phyloP scores from a whole-genome alignment of 2,113 vertebrate species.

The Tenebrosternarchus preto region DNA sequence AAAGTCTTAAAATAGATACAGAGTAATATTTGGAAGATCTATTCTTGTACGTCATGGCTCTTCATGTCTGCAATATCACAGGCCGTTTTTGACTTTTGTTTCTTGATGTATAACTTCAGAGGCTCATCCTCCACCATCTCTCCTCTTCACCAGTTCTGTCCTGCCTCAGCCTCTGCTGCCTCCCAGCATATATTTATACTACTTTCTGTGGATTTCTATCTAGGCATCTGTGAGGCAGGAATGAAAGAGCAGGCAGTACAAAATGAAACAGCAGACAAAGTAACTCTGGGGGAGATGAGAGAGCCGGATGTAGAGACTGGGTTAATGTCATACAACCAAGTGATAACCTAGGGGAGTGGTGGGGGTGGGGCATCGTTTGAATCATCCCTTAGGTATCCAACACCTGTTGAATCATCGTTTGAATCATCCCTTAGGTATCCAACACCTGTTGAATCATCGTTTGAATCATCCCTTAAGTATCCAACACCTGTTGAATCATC shows the following conservation, averaged over 20 bases:
- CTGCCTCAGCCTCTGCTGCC: constrained; percentile 46
- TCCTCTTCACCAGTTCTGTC: too few species aligned
- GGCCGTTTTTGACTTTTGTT: constrained; percentile 19
- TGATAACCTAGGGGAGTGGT: constrained; percentile 53
- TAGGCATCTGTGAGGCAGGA: constrained; percentile 58
- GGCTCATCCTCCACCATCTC: constrained; percentile 8
- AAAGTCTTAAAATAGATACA: constrained; percentile 45
- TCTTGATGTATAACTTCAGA: constrained; percentile 20
- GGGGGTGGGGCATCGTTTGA: constrained; percentile 49
- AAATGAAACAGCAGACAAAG: constrained; percentile 43
- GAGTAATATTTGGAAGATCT: constrained; percentile 42
- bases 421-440: constrained; percentile 66
- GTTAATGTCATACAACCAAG: constrained; percentile 62
- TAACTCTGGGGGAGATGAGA: constrained; percentile 42
- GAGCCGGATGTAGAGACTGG: constrained; percentile 53
- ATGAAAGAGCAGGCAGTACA: constrained; percentile 53
- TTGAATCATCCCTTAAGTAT: constrained; percentile 67
- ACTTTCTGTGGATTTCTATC: constrained; percentile 63
- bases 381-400: constrained; percentile 62
- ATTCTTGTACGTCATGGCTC: constrained; percentile 29
- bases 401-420: constrained; percentile 55
- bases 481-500: too few species aligned
- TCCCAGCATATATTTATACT: constrained; percentile 64
- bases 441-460: too few species aligned
- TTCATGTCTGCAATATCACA: constrained; percentile 30